A percentile compares a stretch with the other conserved stretches of the same genome.
These are phyloP conservation scores for Silurus glanis DNA, from an alignment of 2,113 vertebrate genomes.

Conservation along the genomic window DNA sequence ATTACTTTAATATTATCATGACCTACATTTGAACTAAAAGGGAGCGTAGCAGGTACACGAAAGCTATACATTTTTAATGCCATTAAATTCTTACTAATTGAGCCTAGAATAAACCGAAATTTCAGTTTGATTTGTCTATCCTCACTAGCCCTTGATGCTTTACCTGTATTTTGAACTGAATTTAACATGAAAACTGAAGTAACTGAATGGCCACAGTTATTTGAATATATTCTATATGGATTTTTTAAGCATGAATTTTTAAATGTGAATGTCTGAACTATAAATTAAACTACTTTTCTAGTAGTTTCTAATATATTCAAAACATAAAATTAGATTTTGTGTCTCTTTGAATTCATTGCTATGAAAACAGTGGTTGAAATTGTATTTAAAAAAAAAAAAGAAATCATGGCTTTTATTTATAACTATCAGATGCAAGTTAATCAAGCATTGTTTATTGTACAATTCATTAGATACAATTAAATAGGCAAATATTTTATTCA, in stretches of 20 bases:
- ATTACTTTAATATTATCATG: no score
- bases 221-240: neutral
- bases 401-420: no score
- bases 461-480: neutral
- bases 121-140: neutral
- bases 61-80: neutral
- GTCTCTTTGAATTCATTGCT: neutral
- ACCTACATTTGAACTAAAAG: no score
- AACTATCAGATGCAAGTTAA: neutral
- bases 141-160: neutral
- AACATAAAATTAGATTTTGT: neutral
- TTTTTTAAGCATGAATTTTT: neutral
- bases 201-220: neutral
- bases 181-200: neutral
- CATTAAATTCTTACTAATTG: neutral
- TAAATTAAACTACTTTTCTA: neutral
- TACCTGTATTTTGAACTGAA: neutral
- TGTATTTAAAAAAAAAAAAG: no score
- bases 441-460: neutral
- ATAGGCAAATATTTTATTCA: neutral
- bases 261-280: neutral
- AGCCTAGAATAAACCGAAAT: neutral
- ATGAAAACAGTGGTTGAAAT: neutral
- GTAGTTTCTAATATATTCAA: neutral
- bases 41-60: neutral